Evolutionary conservation across 2,888 invertebrate species (phyloP).

Genomic region (Volucella inanis): DNA sequence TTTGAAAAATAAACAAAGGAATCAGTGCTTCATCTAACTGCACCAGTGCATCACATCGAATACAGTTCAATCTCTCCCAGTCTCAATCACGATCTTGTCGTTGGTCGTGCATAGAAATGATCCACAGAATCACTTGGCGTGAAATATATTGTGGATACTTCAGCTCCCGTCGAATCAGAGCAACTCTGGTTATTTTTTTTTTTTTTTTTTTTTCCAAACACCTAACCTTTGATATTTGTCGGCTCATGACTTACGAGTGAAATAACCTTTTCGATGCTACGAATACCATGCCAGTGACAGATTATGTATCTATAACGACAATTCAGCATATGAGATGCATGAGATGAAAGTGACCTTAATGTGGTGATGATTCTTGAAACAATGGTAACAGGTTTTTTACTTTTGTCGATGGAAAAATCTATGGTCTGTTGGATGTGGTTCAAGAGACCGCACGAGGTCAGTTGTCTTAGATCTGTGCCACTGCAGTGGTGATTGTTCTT

Average conservation of each 20-base stretch:
- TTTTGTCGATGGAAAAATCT: background rate
- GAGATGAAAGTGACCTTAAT: slow-evolving; percentile 43
- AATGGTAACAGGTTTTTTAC: slow-evolving; percentile 42
- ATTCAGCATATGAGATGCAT: slow-evolving; percentile 25
- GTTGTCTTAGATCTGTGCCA: no score
- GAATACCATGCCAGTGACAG: slow-evolving; percentile 3
- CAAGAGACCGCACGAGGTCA: background rate
- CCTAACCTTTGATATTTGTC: slow-evolving; percentile 30
- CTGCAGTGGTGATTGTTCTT: no score
- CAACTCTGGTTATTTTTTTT: background rate
- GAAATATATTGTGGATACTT: background rate
- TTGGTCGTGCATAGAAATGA: background rate
- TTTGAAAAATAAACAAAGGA: background rate
- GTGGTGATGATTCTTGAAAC: slow-evolving; percentile 23
- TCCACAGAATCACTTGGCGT: background rate
- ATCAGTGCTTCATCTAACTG: background rate
- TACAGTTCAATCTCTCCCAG: background rate
- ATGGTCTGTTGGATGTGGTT: background rate
- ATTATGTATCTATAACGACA: slow-evolving; percentile 17
- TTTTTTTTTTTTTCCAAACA: background rate
- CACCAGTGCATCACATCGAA: background rate
- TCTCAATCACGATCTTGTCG: background rate
- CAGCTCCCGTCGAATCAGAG: slow-evolving; percentile 11
- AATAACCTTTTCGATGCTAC: slow-evolving; percentile 29
- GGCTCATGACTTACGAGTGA: slow-evolving; percentile 16